These are phyloP conservation scores for Bovichtus variegatus DNA, from an alignment of 2,797 vertebrate species.

Conservation along the genomic window DNA sequence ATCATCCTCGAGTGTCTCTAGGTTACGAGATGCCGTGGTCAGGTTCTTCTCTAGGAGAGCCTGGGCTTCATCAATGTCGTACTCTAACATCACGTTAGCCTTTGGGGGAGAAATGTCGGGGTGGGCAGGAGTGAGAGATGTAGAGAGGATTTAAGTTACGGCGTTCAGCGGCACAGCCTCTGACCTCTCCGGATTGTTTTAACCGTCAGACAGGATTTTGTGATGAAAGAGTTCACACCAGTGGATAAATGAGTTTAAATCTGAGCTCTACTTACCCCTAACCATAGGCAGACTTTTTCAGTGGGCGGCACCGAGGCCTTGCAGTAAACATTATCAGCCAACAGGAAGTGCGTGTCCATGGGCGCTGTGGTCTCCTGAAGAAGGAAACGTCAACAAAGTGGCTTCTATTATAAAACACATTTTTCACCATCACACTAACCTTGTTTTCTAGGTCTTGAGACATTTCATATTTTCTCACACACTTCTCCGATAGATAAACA, in stretches of 20 bases:
- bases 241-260: background rate
- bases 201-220: background rate
- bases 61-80: conserved; percentile 97
- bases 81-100: conserved; percentile 99
- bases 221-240: no score
- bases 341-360: conserved; percentile 95
- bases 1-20: conserved; percentile 96
- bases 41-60: conserved; percentile 97
- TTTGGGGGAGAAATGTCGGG: conserved; percentile 51
- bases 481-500: background rate
- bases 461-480: background rate
- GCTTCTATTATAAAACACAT: no score
- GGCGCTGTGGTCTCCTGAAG: conserved; percentile 91
- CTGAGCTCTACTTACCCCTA: conserved; percentile 90
- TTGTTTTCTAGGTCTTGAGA: no score
- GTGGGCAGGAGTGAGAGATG: fast-evolving
- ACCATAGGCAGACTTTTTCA: conserved; percentile 98
- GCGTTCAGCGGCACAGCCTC: background rate
- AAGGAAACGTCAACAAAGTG: background rate
- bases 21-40: conserved; percentile 93
- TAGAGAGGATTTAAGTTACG: background rate
- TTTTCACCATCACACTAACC: no score
- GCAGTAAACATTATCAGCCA: conserved; percentile 98
- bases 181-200: background rate
- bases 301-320: conserved; percentile 96